A percentile compares a stretch with the other conserved stretches of the same genome.
Evolutionary conservation across 35 echinoderm and acorn worm species (phyloP).

Genomic region (Anneissia japonica): DNA sequence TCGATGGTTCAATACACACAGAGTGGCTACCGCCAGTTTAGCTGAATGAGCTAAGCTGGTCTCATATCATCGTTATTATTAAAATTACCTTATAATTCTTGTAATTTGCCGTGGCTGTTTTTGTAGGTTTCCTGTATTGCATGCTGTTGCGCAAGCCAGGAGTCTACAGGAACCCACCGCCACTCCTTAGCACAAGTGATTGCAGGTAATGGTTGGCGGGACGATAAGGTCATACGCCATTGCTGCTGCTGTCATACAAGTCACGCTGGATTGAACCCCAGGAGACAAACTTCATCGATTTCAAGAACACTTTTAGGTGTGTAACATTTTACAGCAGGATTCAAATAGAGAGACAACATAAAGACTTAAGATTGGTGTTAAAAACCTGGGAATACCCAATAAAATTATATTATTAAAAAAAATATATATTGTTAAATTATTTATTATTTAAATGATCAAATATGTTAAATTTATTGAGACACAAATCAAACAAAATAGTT

Average conservation of each 20-base stretch:
- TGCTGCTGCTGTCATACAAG: conserved; percentile 16
- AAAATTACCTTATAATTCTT: neutral
- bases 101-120: neutral
- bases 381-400: too few species aligned
- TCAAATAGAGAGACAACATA: too few species aligned
- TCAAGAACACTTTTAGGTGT: neutral
- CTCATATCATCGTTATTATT: too few species aligned
- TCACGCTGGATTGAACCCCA: neutral
- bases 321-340: neutral
- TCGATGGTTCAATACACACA: too few species aligned
- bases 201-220: neutral
- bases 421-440: too few species aligned
- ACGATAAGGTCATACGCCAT: neutral
- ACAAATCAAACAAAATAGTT: too few species aligned
- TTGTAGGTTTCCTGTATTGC: neutral
- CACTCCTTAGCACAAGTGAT: neutral
- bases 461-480: too few species aligned
- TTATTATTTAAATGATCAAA: too few species aligned
- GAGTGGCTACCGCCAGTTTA: too few species aligned
- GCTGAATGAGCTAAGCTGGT: too few species aligned
- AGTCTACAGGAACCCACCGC: neutral
- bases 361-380: too few species aligned
- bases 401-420: too few species aligned
- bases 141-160: conserved; percentile 8
- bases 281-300: neutral